Evolutionary conservation across 2,113 vertebrate species (phyloP).

Genomic region (Proteles cristata): DNA sequence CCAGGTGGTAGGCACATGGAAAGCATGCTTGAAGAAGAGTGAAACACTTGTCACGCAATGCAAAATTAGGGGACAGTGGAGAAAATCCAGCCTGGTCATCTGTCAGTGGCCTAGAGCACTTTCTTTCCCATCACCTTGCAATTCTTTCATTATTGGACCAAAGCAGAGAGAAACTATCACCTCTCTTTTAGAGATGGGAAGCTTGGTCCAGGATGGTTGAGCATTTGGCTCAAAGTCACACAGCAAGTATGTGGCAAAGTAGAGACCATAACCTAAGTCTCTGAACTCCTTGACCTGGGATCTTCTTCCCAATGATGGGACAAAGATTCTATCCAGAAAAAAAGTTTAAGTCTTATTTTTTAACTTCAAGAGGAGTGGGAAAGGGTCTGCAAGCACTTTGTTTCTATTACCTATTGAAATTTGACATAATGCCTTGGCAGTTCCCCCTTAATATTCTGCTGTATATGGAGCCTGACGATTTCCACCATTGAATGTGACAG

Average conservation of each 20-base stretch:
- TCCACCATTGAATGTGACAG: conserved; percentile 87
- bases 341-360: conserved; percentile 50
- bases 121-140: background rate
- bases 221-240: background rate
- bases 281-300: background rate
- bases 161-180: background rate
- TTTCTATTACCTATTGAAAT: conserved; percentile 86
- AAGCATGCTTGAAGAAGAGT: background rate
- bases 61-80: background rate
- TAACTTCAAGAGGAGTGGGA: conserved; percentile 60
- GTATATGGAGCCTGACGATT: conserved; percentile 85
- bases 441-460: conserved; percentile 86
- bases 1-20: background rate
- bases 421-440: conserved; percentile 83
- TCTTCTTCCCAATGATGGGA: background rate
- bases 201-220: background rate
- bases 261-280: background rate
- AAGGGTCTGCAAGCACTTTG: conserved; percentile 80
- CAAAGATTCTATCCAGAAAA: background rate
- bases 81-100: background rate
- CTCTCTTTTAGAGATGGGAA: background rate
- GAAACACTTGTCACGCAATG: background rate
- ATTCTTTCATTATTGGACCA: background rate
- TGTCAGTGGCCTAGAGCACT: background rate
- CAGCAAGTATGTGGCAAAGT: background rate